Base-by-base conservation (phyloP, 2,888 invertebrate species). In the Erpobdella octoculata region DNA sequence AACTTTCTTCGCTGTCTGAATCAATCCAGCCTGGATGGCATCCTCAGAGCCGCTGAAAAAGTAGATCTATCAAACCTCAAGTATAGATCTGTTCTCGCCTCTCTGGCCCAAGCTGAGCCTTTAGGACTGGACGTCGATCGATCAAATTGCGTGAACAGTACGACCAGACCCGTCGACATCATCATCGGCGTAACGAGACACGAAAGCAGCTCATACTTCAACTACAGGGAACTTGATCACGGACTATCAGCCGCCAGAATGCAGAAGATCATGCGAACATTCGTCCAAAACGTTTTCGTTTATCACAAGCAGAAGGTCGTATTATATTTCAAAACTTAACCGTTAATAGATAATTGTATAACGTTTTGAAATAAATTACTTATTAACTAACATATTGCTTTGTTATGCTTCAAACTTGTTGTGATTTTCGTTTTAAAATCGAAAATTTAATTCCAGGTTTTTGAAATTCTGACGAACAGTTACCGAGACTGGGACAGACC, bases 401-500 rank as follows among this genome's bases (percentile, higher is more conserved):
- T 41, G 41, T 46, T 5, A 46, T 46, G 21, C 21, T 46, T 46
- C 21, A 3, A 1, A n/a, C 18, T 46, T 46, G 21, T 46, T 46
- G 21, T 46, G 18, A 46, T 46, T 46, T n/a, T 46, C 46, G 46
- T 46, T 46, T n/a, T n/a, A 21, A 46, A 46, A 46, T n/a, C 18
- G 21, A 3, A 5, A 46, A 46, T 5, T 46, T 5, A 25, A 48
- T 21, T 48, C 25, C 36, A 69, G 69, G 58, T 69, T n/a, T 58
- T 38, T 25, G 71, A 71, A 28, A 67, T 59, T 38, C 41, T 71
- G 15, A 25, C 53, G 21, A 66, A 71, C 59, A 37, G 41, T 31
- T 71, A 71, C 67, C 37, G 62, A 38, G 71, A 71, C 38, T 71
- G 71, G 71, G 71, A 71, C 61, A 46, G 67, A 38, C 71, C 71